These are phyloP conservation scores for Odontocerum albicorne DNA, from an alignment of 2,888 invertebrate species.

Conservation along the genomic window DNA sequence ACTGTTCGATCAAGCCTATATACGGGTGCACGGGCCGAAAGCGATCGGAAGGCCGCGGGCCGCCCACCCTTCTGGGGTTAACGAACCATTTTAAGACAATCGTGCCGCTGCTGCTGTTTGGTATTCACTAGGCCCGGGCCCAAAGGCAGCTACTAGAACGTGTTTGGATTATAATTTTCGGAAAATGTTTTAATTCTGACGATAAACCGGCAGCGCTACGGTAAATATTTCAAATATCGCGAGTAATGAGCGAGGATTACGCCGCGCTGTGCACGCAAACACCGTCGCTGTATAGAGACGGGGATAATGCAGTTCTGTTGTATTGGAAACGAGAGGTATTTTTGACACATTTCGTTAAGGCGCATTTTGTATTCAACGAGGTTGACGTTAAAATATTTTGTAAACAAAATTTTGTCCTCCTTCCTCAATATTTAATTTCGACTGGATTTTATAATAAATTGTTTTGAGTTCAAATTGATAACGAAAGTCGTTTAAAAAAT, in stretches of 20 bases:
- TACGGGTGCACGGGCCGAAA: neutral
- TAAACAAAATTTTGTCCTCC: too few relatives aligned
- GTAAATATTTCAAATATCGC: conserved; percentile 9
- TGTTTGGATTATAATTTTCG: conserved; percentile 31
- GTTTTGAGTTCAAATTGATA: too few relatives aligned
- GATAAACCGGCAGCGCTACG: neutral
- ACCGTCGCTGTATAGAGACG: too few relatives aligned
- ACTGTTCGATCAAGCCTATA: neutral
- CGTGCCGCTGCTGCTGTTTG: conserved; percentile 24
- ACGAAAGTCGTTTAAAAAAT: too few relatives aligned
- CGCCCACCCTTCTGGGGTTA: conserved; percentile 16
- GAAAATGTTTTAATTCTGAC: conserved; percentile 25
- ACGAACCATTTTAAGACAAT: conserved; percentile 36
- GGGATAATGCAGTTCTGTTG: too few relatives aligned
- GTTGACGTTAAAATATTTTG: too few relatives aligned
- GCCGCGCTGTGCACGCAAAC: neutral
- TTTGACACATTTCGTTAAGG: too few relatives aligned
- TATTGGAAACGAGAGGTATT: too few relatives aligned
- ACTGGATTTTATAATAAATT: too few relatives aligned
- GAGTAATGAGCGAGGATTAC: conserved; percentile 11
- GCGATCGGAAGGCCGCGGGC: neutral
- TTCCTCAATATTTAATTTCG: too few relatives aligned
- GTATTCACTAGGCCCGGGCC: conserved; percentile 28
- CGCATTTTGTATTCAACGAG: too few relatives aligned
- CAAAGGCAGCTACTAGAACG: conserved; percentile 18